phyloP scores from a whole-genome alignment of 1,140 invertebrate genomes.

The Mercenaria mercenaria region DNA sequence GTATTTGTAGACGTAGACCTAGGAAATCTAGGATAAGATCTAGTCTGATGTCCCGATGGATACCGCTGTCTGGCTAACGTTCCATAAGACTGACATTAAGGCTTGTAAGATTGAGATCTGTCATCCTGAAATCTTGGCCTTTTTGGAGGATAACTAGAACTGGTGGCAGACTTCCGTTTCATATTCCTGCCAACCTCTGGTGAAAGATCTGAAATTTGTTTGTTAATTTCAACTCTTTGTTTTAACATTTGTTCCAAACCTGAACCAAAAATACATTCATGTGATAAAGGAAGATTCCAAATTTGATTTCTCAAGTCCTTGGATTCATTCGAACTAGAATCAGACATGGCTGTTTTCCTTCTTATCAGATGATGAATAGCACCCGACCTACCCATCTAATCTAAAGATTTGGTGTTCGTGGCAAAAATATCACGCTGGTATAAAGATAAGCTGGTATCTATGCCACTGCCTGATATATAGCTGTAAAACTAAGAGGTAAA shows the following conservation, averaged over 20 bases:
- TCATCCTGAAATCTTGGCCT: neutral
- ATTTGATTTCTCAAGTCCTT: conserved; percentile 31
- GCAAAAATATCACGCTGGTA: conserved; percentile 54
- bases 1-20: neutral
- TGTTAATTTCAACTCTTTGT: conserved; percentile 20
- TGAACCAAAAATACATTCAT: conserved; percentile 10
- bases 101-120: neutral
- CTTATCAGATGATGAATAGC: conserved; percentile 39
- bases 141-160: neutral
- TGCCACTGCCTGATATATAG: too few relatives aligned
- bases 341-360: conserved; percentile 19
- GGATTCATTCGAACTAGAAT: conserved; percentile 14
- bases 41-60: neutral
- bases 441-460: too few relatives aligned
- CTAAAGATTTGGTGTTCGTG: conserved; percentile 12
- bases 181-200: neutral
- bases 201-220: conserved; percentile 4
- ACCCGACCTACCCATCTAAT: neutral
- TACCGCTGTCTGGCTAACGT: neutral
- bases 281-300: conserved; percentile 30
- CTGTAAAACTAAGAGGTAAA: too few relatives aligned
- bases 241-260: conserved; percentile 19
- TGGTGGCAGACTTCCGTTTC: neutral
- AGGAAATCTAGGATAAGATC: neutral
- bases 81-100: neutral